These are phyloP conservation scores for Danaus chrysippus DNA, from an alignment of 2,888 invertebrate species.

Conservation along the genomic window DNA sequence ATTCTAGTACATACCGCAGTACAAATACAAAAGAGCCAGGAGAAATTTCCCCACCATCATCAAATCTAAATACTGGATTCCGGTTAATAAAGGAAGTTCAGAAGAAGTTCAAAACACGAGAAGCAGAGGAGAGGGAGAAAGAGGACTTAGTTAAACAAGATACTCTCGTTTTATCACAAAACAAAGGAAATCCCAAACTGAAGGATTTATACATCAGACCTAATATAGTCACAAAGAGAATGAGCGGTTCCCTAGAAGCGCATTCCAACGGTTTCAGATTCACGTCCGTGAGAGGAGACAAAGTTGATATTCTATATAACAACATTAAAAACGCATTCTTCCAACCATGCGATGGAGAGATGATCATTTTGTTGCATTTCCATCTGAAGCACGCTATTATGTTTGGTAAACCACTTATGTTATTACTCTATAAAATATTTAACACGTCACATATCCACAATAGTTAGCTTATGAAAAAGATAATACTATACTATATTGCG, in stretches of 20 bases:
- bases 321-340: slow-evolving; percentile 99
- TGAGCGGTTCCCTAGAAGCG: slow-evolving; percentile 95
- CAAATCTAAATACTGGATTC: slow-evolving; percentile 97
- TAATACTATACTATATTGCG: no score
- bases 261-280: slow-evolving; percentile 98
- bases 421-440: background rate
- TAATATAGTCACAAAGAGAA: slow-evolving; percentile 98
- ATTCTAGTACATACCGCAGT: slow-evolving; percentile 92
- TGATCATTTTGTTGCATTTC: slow-evolving; percentile 99
- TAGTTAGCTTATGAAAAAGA: no score
- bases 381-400: slow-evolving; percentile 99
- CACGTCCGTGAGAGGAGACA: slow-evolving; percentile 99
- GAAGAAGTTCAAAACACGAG: slow-evolving; percentile 98
- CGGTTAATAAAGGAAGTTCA: slow-evolving; percentile 99
- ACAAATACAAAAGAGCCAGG: slow-evolving; percentile 99
- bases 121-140: slow-evolving; percentile 98
- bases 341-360: slow-evolving; percentile 99
- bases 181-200: slow-evolving; percentile 97
- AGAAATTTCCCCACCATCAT: slow-evolving; percentile 94
- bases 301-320: slow-evolving; percentile 99
- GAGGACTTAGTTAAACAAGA: slow-evolving; percentile 99
- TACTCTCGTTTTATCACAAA: slow-evolving; percentile 93
- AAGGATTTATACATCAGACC: slow-evolving; percentile 99
- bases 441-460: no score
- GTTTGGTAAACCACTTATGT: slow-evolving; percentile 84